phyloP scores from a whole-genome alignment of 2,113 vertebrate species.

The Plotosus lineatus region DNA sequence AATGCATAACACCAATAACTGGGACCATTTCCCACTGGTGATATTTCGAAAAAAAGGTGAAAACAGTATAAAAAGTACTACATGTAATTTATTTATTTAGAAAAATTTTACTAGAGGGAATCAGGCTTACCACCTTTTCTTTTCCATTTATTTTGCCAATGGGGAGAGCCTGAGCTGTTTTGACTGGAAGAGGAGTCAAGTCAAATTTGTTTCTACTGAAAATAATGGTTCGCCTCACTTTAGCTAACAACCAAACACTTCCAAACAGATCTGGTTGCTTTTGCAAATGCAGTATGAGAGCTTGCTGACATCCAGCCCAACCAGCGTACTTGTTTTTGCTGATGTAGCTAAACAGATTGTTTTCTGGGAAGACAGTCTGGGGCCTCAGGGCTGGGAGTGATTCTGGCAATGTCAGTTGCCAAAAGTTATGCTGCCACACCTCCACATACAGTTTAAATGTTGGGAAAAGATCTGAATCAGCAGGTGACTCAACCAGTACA shows the following conservation, averaged over 20 bases:
- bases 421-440: slow-evolving; percentile 35
- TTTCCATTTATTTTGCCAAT: not conserved
- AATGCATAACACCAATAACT: not conserved
- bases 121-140: not conserved
- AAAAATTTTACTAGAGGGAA: not conserved
- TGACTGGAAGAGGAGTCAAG: not conserved
- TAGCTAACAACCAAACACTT: slow-evolving; percentile 7
- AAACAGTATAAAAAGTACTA: no score
- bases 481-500: slow-evolving; percentile 16
- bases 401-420: slow-evolving; percentile 28
- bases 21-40: not conserved
- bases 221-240: not conserved
- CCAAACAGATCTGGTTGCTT: slow-evolving; percentile 17
- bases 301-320: slow-evolving; percentile 28
- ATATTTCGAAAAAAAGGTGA: slow-evolving; percentile 7
- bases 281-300: not conserved
- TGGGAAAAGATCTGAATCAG: slow-evolving; percentile 35
- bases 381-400: slow-evolving; percentile 31
- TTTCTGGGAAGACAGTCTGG: slow-evolving; percentile 34
- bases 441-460: slow-evolving; percentile 42
- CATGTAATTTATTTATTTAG: no score
- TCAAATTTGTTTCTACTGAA: slow-evolving; percentile 11
- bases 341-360: slow-evolving; percentile 38
- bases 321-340: slow-evolving; percentile 39
- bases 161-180: not conserved